Base-by-base conservation (phyloP, 2,113 vertebrate genomes). In the Crypturellus undulatus region DNA sequence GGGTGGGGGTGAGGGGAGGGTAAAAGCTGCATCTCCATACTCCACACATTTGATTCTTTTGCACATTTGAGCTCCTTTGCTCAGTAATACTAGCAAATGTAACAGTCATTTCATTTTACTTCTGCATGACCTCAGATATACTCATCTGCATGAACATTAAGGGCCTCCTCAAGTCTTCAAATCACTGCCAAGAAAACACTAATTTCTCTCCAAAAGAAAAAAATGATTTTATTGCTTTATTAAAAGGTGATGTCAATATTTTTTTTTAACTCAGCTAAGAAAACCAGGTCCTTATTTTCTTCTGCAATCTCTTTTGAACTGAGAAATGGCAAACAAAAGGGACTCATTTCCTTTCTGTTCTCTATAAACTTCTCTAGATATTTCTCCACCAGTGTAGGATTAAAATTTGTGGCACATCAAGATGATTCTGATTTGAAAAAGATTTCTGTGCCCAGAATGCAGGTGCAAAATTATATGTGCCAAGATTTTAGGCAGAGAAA, bases 1-100 rank as follows among this genome's bases (percentile, higher is more conserved):
- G n/a, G n/a, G n/a, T n/a, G 2, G 30, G 26, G 28, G 0, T 3
- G 2, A 14, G 3, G 4, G 6, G 15, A 18, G 9, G 26, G 49
- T 20, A 72, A 51, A 84, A 89, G 34, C 9, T 52, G 19, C 52
- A 12, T 14, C 36, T 84, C 56, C 17, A 62, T 77, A 52, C 36
- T 65, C 51, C 1, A 67, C n/a, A 9, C 59, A 12, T 43, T 15
- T 58, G 14, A 54, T 77, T 60, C 4, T 10, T 26, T 15, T 67
- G 6, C 11, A 45, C 10, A 12, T 28, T 34, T 60, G 21, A 85
- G 54, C 17, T 30, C 54, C 15, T 30, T 30, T 30, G 14, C 54
- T 56, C 54, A 30, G 54, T 30, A 56, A 56, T 30, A 30, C 54
- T 30, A 56, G 54, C 54, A 56, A 54, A 56, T 30, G 30, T 30